Conservation (phyloP, 1,140 invertebrate genomes). For the Melitaea cinxia region DNA sequence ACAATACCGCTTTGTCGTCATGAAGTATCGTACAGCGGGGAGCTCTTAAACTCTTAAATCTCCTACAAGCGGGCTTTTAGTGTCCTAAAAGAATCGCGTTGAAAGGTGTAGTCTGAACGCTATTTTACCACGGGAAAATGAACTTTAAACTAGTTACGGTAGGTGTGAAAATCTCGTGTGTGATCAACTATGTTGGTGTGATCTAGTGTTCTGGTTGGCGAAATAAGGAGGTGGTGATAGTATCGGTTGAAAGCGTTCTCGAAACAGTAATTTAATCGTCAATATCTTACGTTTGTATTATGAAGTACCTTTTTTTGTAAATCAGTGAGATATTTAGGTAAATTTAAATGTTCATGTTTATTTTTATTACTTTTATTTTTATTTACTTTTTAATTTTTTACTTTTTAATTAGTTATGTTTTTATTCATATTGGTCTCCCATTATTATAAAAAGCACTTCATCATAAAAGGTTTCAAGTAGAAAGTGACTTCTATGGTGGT, state of each 20-base stretch:
- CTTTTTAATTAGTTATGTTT: too few relatives aligned
- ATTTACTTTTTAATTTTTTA: too few relatives aligned
- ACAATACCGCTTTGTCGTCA: constrained; percentile 44
- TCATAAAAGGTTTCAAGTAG: too few relatives aligned
- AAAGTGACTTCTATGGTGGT: too few relatives aligned
- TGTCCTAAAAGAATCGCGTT: constrained; percentile 27
- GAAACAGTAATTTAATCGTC: too few relatives aligned
- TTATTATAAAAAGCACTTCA: too few relatives aligned
- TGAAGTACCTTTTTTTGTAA: too few relatives aligned
- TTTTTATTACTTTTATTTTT: too few relatives aligned
- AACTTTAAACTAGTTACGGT: background rate
- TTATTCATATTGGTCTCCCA: too few relatives aligned
- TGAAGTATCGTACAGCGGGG: constrained; percentile 34
- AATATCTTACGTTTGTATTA: too few relatives aligned
- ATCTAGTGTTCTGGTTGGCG: constrained; percentile 3
- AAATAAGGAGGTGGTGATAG: constrained; percentile 5
- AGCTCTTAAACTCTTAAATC: constrained; percentile 42
- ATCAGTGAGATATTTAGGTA: too few relatives aligned
- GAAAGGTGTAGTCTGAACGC: constrained; percentile 31
- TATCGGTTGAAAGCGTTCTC: background rate
- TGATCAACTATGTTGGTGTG: background rate
- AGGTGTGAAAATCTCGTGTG: background rate
- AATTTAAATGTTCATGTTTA: too few relatives aligned
- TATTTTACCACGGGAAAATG: background rate
- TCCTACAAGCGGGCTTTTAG: constrained; percentile 33